phyloP scores from a whole-genome alignment of 2,888 invertebrate species.

The Drosophila flavopinicola region DNA sequence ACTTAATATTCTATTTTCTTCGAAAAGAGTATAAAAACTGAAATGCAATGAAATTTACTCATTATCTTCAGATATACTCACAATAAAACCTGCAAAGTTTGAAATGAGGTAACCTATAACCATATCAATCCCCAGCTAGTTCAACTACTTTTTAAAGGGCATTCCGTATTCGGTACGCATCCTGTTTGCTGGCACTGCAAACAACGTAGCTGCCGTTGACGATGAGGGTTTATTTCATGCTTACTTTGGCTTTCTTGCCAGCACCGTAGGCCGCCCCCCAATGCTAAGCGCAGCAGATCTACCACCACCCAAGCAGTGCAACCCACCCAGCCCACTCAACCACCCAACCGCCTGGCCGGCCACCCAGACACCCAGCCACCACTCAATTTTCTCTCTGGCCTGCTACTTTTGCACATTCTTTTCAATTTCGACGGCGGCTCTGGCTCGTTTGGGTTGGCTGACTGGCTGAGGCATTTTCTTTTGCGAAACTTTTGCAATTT shows the following conservation, averaged over 20 bases:
- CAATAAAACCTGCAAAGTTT: too few relatives aligned
- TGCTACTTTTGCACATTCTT: constrained; percentile 81
- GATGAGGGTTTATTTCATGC: constrained; percentile 76
- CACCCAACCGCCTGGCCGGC: constrained; percentile 2
- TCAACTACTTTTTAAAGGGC: constrained; percentile 18
- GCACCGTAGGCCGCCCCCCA: constrained; percentile 44
- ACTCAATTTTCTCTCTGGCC: constrained; percentile 44
- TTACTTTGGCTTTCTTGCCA: constrained; percentile 75
- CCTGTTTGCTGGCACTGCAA: constrained; percentile 48
- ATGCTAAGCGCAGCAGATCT: constrained; percentile 35
- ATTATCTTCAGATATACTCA: too few relatives aligned
- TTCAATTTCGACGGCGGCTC: constrained; percentile 72
- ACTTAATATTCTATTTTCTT: too few relatives aligned
- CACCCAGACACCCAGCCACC: constrained; percentile 22
- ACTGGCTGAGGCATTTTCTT: constrained; percentile 77
- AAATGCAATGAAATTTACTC: too few relatives aligned
- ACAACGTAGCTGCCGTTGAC: constrained; percentile 61
- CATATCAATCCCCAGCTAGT: neutral
- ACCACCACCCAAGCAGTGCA: constrained; percentile 26
- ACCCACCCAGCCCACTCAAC: neutral
- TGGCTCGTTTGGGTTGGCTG: constrained; percentile 69
- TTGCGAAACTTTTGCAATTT: constrained; percentile 81
- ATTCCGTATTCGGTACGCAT: constrained; percentile 16
- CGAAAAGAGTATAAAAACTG: too few relatives aligned
- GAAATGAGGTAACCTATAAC: neutral